Evolutionary conservation across 2,888 invertebrate species (phyloP).

Genomic region (Axea sp.): DNA sequence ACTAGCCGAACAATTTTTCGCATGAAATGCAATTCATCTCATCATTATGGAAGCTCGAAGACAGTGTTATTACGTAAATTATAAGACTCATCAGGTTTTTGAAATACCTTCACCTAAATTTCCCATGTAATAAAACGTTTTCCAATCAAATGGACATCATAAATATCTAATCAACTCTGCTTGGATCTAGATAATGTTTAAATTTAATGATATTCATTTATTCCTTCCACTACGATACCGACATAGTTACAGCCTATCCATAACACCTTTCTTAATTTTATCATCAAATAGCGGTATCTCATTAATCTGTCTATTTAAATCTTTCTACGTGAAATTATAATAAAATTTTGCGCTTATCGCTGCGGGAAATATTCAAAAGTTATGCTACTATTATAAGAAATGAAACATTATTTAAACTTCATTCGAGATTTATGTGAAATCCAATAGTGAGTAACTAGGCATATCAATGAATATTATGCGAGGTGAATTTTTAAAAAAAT

Average conservation of each 20-base stretch:
- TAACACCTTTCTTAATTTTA: slow-evolving; percentile 28
- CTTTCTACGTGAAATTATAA: too few relatives aligned
- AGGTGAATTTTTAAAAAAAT: too few relatives aligned
- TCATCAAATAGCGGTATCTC: slow-evolving; percentile 10
- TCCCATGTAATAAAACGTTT: slow-evolving; percentile 29
- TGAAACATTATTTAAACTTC: too few relatives aligned
- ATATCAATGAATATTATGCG: too few relatives aligned
- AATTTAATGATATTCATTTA: slow-evolving; percentile 51
- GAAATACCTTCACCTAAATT: slow-evolving; percentile 29
- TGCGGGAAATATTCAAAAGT: too few relatives aligned
- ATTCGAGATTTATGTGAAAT: too few relatives aligned
- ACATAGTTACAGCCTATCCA: slow-evolving; percentile 46
- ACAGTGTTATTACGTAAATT: slow-evolving; percentile 31
- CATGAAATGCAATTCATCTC: slow-evolving; percentile 18
- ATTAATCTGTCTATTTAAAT: too few relatives aligned
- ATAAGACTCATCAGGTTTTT: slow-evolving; percentile 25
- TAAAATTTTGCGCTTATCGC: too few relatives aligned
- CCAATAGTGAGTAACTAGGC: too few relatives aligned
- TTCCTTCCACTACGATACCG: slow-evolving; percentile 13
- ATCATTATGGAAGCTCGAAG: slow-evolving; percentile 2
- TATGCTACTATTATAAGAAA: too few relatives aligned
- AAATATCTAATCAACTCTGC: slow-evolving; percentile 48
- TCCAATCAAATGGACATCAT: slow-evolving; percentile 42
- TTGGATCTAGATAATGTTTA: slow-evolving; percentile 43
- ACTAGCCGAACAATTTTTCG: slow-evolving; percentile 2